Evolutionary conservation across 2,888 invertebrate genomes (phyloP).

Genomic region (Nebria brevicollis): DNA sequence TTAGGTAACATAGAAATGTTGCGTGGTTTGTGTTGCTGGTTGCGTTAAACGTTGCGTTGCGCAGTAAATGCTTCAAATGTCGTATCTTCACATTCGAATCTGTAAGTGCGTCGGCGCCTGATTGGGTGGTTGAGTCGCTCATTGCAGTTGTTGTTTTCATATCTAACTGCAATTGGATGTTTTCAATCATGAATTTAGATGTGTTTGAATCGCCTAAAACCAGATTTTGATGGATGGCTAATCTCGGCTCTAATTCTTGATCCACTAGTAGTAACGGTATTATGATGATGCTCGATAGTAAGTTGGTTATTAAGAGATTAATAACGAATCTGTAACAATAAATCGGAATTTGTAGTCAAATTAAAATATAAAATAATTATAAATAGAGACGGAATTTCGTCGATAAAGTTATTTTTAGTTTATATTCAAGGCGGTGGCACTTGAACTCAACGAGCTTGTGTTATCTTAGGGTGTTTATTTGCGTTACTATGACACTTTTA

Average conservation of each 20-base stretch:
- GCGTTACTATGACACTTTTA: no score
- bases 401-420: no score
- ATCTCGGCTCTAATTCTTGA: constrained; percentile 54
- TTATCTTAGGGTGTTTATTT: no score
- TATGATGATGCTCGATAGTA: constrained; percentile 64
- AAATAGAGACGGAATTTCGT: neutral
- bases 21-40: constrained; percentile 8
- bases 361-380: constrained; percentile 49
- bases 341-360: constrained; percentile 42
- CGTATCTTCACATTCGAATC: constrained; percentile 15
- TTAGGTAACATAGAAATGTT: constrained; percentile 59
- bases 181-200: constrained; percentile 28
- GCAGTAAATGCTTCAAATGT: constrained; percentile 27
- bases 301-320: constrained; percentile 66
- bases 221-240: neutral
- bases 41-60: constrained; percentile 29
- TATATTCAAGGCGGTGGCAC: no score
- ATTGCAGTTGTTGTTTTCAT: neutral
- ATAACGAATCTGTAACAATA: constrained; percentile 64
- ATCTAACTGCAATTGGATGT: constrained; percentile 17
- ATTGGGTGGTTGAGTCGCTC: neutral
- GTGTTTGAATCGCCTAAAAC: constrained; percentile 23
- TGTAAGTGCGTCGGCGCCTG: neutral
- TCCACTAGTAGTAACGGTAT: constrained; percentile 67
- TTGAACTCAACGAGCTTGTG: no score